Evolutionary conservation across 2,113 vertebrate genomes (phyloP).

Genomic region (Etheostoma spectabile): DNA sequence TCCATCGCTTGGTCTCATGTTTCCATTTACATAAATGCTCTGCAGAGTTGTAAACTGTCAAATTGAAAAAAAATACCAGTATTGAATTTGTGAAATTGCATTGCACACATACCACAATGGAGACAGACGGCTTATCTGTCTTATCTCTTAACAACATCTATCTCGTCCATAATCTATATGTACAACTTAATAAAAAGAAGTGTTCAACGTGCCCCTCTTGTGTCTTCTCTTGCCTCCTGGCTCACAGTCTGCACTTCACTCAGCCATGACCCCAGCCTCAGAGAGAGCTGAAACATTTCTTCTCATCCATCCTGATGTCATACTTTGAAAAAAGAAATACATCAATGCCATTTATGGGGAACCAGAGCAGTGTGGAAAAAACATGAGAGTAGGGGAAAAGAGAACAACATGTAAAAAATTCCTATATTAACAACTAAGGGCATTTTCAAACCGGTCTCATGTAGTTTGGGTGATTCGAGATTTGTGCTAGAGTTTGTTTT

Average conservation of each 20-base stretch:
- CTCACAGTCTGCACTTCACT: constrained; percentile 47
- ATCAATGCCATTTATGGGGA: constrained; percentile 20
- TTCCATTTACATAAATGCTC: not conserved
- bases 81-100: constrained; percentile 17
- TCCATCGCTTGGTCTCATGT: not conserved
- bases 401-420: not conserved
- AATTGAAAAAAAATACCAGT: not conserved
- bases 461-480: too few relatives aligned
- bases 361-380: constrained; percentile 13
- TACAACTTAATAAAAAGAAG: not conserved
- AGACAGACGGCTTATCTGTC: not conserved
- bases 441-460: too few relatives aligned
- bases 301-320: constrained; percentile 44
- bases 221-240: constrained; percentile 34
- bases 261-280: constrained; percentile 57
- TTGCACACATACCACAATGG: not conserved
- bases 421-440: too few relatives aligned
- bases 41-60: not conserved
- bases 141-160: not conserved
- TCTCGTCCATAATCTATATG: not conserved
- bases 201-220: constrained; percentile 19
- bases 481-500: too few relatives aligned
- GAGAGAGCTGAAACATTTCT: constrained; percentile 51
- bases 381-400: not conserved
- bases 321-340: constrained; percentile 5